Base-by-base conservation (phyloP, 2,888 invertebrate species). In the Heliconius hortense region DNA sequence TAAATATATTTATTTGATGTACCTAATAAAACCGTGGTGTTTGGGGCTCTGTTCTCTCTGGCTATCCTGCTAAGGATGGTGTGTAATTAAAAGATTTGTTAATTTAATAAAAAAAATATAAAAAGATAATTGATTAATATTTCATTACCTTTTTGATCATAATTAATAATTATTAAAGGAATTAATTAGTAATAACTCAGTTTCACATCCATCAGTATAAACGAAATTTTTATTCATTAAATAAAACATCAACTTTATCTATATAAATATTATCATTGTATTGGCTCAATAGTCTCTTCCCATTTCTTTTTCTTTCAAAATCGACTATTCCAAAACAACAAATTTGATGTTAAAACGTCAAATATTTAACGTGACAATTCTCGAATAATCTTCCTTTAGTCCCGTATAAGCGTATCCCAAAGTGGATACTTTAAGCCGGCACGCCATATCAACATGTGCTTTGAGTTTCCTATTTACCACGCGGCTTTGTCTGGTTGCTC, bases 401-500 rank as follows among this genome's bases (percentile, higher is more conserved):
- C 13, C n/a, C 59, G 59, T 39, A 71, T 39, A 60, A n/a, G n/a
- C 60, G 39, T 62, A 71, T 71, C 4, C 10, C 60, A 62, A 71
- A 26, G 39, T 18, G 60, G 39, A 43, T 31, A 56, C 48, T 60
- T 35, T 71, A 71, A 73, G 26, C 26, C 66, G 39, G 24, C 26
- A 66, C 24, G 39, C 48, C 35, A 66, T 68, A 73, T 73, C 73
- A 73, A 79, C 77, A 79, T 81, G 77, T 79, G 82, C 80, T 82
- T 82, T 81, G 80, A 82, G 81, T 83, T 82, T 84, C 80, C 88
- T 85, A 86, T 89, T 87, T 87, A 85, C 85, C 84, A 85, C 85
- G 84, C 84, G 86, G 86, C 87, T 90, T 88, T 89, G 90, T 90
- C 85, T 87, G 84, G 82, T 82, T 84, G 84, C 87, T 85, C 88